phyloP scores from a whole-genome alignment of 2,113 vertebrate species.

The Periophthalmodon schlosseri region DNA sequence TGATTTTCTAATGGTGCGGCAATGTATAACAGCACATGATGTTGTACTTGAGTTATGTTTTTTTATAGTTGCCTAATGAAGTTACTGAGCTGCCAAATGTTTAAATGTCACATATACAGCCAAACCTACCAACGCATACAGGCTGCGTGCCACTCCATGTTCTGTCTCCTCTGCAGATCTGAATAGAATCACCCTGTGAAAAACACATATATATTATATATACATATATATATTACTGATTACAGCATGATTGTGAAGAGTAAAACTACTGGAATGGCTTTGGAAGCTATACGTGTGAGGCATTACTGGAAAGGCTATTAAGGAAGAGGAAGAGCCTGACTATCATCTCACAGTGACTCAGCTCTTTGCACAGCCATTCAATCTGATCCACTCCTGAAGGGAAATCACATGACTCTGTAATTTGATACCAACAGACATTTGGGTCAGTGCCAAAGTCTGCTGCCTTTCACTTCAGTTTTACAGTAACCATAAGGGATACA shows the following conservation, averaged over 20 bases:
- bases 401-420: constrained; percentile 56
- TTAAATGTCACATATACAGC: neutral
- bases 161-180: constrained; percentile 83
- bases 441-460: neutral
- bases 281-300: neutral
- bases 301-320: neutral
- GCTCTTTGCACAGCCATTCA: constrained; percentile 15
- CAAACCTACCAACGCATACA: constrained; percentile 84
- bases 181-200: constrained; percentile 82
- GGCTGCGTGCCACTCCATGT: constrained; percentile 86
- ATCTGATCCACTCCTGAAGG: constrained; percentile 7
- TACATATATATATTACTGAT: neutral
- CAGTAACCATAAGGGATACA: neutral
- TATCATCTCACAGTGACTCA: constrained; percentile 41
- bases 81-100: neutral
- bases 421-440: constrained; percentile 18
- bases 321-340: neutral
- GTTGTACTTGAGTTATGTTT: too few species aligned
- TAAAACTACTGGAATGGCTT: neutral
- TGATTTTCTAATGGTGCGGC: neutral
- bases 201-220: constrained; percentile 2
- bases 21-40: neutral
- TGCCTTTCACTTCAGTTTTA: neutral
- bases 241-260: neutral
- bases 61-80: neutral